phyloP scores from a whole-genome alignment of 2,888 invertebrate species.

The Archaeoteleia sp. region DNA sequence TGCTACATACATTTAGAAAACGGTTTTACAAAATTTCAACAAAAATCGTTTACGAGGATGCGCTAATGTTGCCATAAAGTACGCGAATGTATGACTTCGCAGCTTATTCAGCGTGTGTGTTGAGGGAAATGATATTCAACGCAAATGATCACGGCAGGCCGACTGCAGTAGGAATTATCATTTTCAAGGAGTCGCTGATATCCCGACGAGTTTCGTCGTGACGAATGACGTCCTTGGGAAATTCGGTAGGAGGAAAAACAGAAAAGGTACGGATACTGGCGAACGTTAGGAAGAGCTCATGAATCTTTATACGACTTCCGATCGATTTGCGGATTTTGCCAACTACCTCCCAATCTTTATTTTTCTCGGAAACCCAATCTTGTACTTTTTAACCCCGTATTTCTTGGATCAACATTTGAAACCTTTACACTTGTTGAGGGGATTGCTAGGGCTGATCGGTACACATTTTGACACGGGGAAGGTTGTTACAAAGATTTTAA shows the following conservation, averaged over 20 bases:
- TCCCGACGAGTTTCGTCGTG: slow-evolving; percentile 39
- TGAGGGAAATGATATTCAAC: slow-evolving; percentile 38
- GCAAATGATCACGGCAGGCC: slow-evolving; percentile 35
- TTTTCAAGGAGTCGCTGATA: slow-evolving; percentile 39
- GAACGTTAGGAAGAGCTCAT: slow-evolving; percentile 37
- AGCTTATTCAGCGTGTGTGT: slow-evolving; percentile 5
- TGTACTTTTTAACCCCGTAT: slow-evolving; percentile 35
- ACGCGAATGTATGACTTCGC: slow-evolving; percentile 25
- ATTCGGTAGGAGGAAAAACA: slow-evolving; percentile 36
- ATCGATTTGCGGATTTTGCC: slow-evolving; percentile 46
- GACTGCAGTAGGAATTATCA: slow-evolving; percentile 43
- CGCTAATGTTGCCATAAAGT: slow-evolving; percentile 44
- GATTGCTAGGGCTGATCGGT: too few relatives aligned
- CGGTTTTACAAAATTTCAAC: too few relatives aligned
- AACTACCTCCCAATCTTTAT: slow-evolving; percentile 40
- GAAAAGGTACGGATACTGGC: slow-evolving; percentile 30
- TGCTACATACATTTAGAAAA: too few relatives aligned
- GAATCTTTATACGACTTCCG: slow-evolving; percentile 52
- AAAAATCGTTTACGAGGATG: slow-evolving; percentile 31
- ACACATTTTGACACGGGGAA: too few relatives aligned
- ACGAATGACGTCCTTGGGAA: slow-evolving; percentile 52
- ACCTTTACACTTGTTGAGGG: slow-evolving; percentile 39
- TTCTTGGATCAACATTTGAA: slow-evolving; percentile 10
- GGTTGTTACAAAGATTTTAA: too few relatives aligned
- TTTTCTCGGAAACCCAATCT: slow-evolving; percentile 38